These are phyloP conservation scores for Myoxocephalus aenaeus DNA, from an alignment of 2,797 vertebrate genomes.

Conservation along the genomic window DNA sequence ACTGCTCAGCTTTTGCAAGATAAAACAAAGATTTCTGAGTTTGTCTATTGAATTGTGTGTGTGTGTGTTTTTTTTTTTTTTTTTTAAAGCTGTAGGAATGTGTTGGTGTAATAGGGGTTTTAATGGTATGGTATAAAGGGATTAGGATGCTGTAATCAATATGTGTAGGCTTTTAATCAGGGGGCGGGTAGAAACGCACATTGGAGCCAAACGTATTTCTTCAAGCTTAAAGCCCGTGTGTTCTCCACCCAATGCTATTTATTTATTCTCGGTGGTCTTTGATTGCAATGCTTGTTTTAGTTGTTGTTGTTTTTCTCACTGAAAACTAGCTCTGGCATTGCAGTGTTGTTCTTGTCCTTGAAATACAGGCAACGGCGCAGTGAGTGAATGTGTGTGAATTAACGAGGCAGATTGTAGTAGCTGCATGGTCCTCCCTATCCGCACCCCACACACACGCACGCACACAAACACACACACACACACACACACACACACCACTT, in stretches of 20 bases:
- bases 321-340: conserved; percentile 39
- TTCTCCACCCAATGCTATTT: conserved; percentile 45
- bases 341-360: conserved; percentile 71
- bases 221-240: conserved; percentile 50
- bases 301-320: conserved; percentile 1
- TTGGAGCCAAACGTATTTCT: conserved; percentile 49
- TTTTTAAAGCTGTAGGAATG: conserved; percentile 29
- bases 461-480: conserved; percentile 9
- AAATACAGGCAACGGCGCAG: conserved; percentile 70
- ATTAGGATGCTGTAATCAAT: conserved; percentile 58
- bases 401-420: conserved; percentile 64
- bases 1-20: conserved; percentile 6
- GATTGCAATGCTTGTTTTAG: conserved; percentile 21
- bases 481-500: conserved; percentile 32
- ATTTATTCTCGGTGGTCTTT: conserved; percentile 21
- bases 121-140: background rate
- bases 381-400: conserved; percentile 63
- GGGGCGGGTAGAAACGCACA: conserved; percentile 48
- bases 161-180: conserved; percentile 63
- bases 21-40: conserved; percentile 10
- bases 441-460: conserved; percentile 28
- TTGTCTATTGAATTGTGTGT: conserved; percentile 10
- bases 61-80: too few relatives aligned
- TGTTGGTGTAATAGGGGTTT: conserved; percentile 20
- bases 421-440: conserved; percentile 46